Base-by-base conservation (phyloP, 2,888 invertebrate species). In the Lasioglossum marginatum region DNA sequence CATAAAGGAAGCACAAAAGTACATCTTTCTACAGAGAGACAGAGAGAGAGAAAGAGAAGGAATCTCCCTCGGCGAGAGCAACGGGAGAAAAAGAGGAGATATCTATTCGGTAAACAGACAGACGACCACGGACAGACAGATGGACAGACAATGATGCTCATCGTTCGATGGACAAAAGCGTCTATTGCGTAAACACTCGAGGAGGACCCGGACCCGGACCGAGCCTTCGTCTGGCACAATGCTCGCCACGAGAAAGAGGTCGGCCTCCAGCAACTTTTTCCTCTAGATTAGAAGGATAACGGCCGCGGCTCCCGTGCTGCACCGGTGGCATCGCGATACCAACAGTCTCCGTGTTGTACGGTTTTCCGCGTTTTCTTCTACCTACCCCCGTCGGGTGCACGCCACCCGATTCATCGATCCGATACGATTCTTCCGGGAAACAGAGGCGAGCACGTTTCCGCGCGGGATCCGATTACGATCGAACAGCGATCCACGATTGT, bases 111-210 rank as follows among this genome's bases (percentile, higher is more conserved):
- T 92, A 93, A 94, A 94, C 91, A 92, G 93, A 93, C 92, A 91
- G 92, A 91, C 66, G 66, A 66, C 34, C 31, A 31, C 92, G 70
- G 77, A 83, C 83, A 52, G 83, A 84, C 85, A 85, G 93, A 92
- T 92, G 91, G 94, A 94, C 94, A 93, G 95, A 95, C 95, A 95
- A 95, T 95, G 93, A 92, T 92, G 93, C 93, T 94, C 94, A 94
- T 94, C 94, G 94, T 92, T 94, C 93, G 93, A 94, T 93, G 94
- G 94, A 95, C 95, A 95, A 95, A 92, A 93, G 94, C 94, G 92
- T 93, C 94, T 94, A 94, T 94, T 95, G 94, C 95, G 95, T 94
- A 95, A 95, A 94, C 95, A 95, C 94, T 94, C 93, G 93, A 93
- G 90, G 90, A 92, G 90, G 89, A 45, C 92, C 85, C 86, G 88